A percentile compares a stretch with the other conserved stretches of the same genome.
Evolutionary conservation across 2,113 vertebrate genomes (phyloP).

Genomic region (Paramormyrops kingsleyae): DNA sequence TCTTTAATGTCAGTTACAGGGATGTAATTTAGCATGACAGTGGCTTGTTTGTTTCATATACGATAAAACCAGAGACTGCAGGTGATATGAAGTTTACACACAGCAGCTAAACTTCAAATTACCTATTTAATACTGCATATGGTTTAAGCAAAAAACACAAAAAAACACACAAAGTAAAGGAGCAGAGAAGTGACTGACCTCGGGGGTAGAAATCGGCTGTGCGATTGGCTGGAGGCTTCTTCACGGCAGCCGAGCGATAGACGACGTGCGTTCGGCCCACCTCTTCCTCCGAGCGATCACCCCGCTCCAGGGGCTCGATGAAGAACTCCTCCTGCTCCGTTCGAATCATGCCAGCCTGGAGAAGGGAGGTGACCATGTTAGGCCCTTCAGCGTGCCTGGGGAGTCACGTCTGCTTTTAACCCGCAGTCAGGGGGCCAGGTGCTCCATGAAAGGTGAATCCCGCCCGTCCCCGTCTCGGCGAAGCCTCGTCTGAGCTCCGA

Average conservation of each 20-base stretch:
- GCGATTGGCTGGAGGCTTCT: constrained; percentile 49
- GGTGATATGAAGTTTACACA: neutral
- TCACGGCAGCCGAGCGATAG: constrained; percentile 79
- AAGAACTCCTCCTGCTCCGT: constrained; percentile 94
- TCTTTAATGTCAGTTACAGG: neutral
- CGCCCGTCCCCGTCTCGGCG: neutral
- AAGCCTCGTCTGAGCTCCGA: neutral
- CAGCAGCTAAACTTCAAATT: neutral
- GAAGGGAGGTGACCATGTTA: neutral
- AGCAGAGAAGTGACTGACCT: constrained; percentile 66
- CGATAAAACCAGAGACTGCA: neutral
- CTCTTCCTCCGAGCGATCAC: constrained; percentile 58
- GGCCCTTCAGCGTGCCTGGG: neutral
- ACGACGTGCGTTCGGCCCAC: constrained; percentile 81
- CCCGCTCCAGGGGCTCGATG: constrained; percentile 86
- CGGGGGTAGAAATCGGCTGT: constrained; percentile 54
- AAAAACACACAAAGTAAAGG: neutral
- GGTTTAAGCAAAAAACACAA: neutral
- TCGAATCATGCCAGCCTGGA: constrained; percentile 92
- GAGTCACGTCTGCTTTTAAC: neutral
- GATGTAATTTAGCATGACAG: no score
- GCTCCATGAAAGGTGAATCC: neutral
- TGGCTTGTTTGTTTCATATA: neutral
- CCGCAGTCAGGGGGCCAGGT: neutral
- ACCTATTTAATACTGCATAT: neutral